Base-by-base conservation (phyloP, 2,113 vertebrate genomes). In the Misgurnus mizolepis region DNA sequence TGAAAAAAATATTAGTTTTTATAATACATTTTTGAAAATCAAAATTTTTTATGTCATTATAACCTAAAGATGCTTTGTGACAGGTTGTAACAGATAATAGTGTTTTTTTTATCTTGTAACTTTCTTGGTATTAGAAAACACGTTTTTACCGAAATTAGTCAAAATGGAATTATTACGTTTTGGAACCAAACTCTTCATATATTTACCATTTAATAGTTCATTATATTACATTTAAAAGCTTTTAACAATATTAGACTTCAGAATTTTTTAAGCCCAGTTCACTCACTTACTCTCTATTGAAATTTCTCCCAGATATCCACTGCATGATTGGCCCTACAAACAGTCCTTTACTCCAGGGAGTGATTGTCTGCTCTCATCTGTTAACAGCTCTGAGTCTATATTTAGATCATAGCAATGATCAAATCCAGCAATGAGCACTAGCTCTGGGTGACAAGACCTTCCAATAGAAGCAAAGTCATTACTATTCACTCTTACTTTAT, bases 301-400 rank as follows among this genome's bases (percentile, higher is more conserved):
- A 22, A 66, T 27, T 4, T 70, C 47, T 40, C 27, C 9, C 43
- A 55, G 49, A 67, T 60, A 12, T 12, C 12, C 62, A 61, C 6
- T 66, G 53, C 40, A 15, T 56, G 58, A 64, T 9, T 74, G 45
- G 22, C 39, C 64, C 55, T 50, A 40, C 1, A 55, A 18, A 69
- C 18, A 17, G 56, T 55, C 10, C 6, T 55, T 55, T 53, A 41
- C 62, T 76, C 22, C 39, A 53, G 67, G 66, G 66, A 41, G 69
- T 6, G 55, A 6, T 27, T 43, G 50, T 76, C 62, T 74, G 49
- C 34, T 61, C 58, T 67, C 47, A 40, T 43, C 58, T 79, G 10
- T 60, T 67, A 40, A 60, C 66, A 4, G 41, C 62, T 22, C 27
- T 56, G 10, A 14, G 49, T 55, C 64, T 83, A 83, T 75, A 76